Evolutionary conservation across 92 coral and sea anemone species (phyloP).

Genomic region (Paramuricea clavata): DNA sequence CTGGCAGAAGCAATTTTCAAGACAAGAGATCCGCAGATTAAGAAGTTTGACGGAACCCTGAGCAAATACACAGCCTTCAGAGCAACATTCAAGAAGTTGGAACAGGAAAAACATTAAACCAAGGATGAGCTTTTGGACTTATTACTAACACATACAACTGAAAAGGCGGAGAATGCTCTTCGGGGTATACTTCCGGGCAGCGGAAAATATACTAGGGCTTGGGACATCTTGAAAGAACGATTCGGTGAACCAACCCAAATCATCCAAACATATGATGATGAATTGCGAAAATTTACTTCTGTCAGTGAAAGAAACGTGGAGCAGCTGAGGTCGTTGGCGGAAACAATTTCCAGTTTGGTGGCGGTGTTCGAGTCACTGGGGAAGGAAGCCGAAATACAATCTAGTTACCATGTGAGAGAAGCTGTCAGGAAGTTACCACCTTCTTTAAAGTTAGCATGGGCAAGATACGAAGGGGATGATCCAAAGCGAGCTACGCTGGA

Average conservation of each 20-base stretch:
- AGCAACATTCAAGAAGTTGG: slow-evolving; percentile 9
- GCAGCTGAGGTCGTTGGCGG: slow-evolving; percentile 5
- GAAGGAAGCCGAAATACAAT: not conserved
- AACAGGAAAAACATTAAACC: not conserved
- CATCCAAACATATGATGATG: slow-evolving; percentile 13
- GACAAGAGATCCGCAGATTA: slow-evolving; percentile 4
- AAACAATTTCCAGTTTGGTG: slow-evolving; percentile 4
- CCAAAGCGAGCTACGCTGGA: not conserved
- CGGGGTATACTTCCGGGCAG: slow-evolving; percentile 16
- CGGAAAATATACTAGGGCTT: slow-evolving; percentile 12
- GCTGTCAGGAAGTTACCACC: slow-evolving; percentile 19
- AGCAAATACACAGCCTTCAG: not conserved
- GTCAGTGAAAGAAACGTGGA: slow-evolving; percentile 18
- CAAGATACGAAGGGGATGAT: not conserved
- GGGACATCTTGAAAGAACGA: not conserved
- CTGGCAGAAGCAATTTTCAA: slow-evolving; percentile 28
- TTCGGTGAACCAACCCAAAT: slow-evolving; percentile 9
- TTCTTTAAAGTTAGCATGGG: slow-evolving; percentile 15
- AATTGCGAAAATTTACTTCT: not conserved
- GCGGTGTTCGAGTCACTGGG: slow-evolving; percentile 18
- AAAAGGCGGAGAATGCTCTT: slow-evolving; percentile 20
- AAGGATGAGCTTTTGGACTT: slow-evolving; percentile 10
- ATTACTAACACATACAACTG: not conserved
- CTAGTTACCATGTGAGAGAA: slow-evolving; percentile 17
- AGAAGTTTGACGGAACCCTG: slow-evolving; percentile 6